Percentiles rank a stretch among this genome's conserved stretches.
phyloP scores from a whole-genome alignment of 2,888 invertebrate genomes.

The Oxytorus armatus region DNA sequence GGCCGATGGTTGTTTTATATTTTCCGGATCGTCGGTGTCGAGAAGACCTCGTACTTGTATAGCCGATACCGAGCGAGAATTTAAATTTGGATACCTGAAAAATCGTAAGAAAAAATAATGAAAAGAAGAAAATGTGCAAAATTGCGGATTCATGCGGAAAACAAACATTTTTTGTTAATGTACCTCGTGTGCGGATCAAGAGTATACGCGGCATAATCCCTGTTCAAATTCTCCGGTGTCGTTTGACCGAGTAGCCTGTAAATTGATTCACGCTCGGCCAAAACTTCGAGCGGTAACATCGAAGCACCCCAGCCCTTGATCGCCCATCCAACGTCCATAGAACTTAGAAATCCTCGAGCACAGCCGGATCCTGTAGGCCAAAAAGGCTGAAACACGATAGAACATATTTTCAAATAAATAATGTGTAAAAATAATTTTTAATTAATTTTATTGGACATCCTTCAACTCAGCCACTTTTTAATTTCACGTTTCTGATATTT shows the following conservation, averaged over 20 bases:
- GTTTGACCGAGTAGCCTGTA: constrained; percentile 95
- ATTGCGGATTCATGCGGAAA: neutral
- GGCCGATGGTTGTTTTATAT: constrained; percentile 86
- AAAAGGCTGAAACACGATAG: constrained; percentile 88
- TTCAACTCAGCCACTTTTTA: no score
- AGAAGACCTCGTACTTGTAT: constrained; percentile 90
- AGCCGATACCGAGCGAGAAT: constrained; percentile 90
- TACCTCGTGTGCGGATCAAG: constrained; percentile 93
- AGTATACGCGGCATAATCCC: constrained; percentile 94
- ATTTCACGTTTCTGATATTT: no score
- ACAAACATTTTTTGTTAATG: neutral
- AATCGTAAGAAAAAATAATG: no score
- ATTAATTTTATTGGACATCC: neutral
- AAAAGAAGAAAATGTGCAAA: no score
- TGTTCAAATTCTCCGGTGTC: constrained; percentile 97
- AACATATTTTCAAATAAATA: constrained; percentile 1
- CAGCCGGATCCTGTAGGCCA: constrained; percentile 99
- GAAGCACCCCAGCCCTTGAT: constrained; percentile 92
- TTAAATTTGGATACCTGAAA: constrained; percentile 90
- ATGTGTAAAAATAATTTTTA: neutral
- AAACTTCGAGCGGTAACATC: constrained; percentile 91
- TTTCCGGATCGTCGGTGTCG: constrained; percentile 89
- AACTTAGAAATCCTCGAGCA: constrained; percentile 97
- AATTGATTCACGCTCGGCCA: constrained; percentile 97
- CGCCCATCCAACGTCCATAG: constrained; percentile 98